These are phyloP conservation scores for Nemurella pictetii DNA, from an alignment of 2,888 invertebrate species.

Conservation along the genomic window DNA sequence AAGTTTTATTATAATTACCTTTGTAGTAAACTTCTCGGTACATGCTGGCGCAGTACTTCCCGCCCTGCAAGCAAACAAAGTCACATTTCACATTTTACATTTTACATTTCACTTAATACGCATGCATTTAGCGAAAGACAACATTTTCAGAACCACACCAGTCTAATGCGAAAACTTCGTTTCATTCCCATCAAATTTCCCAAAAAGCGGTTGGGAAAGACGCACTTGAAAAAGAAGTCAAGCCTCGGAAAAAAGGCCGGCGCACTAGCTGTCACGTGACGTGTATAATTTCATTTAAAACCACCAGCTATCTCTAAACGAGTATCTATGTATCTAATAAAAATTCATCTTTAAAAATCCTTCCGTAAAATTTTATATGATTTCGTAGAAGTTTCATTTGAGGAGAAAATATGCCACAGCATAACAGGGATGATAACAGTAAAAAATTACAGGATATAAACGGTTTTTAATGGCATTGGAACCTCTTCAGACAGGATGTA, in stretches of 20 bases:
- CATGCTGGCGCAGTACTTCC: conserved; percentile 89
- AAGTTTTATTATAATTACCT: conserved; percentile 58
- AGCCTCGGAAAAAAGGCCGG: neutral
- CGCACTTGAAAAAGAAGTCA: neutral
- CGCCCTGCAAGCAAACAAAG: conserved; percentile 58
- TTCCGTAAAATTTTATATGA: conserved; percentile 8
- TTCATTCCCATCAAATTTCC: neutral
- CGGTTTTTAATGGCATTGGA: conserved; percentile 24
- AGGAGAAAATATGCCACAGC: conserved; percentile 3
- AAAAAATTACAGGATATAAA: conserved; percentile 24
- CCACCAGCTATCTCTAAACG: too few relatives aligned
- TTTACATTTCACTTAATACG: too few relatives aligned
- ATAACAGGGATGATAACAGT: conserved; percentile 13
- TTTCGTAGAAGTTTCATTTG: conserved; percentile 14
- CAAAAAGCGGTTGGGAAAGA: neutral
- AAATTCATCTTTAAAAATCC: neutral
- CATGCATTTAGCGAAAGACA: too few relatives aligned
- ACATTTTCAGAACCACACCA: neutral
- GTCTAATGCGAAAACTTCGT: neutral
- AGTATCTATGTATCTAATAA: too few relatives aligned
- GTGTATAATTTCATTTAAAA: conserved; percentile 14
- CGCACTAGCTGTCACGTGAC: too few relatives aligned
- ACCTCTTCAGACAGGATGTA: conserved; percentile 1
- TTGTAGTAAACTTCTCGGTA: conserved; percentile 90
- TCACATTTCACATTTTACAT: conserved; percentile 1